Conservation (phyloP, 2,797 vertebrate species). For the Helostoma temminkii region DNA sequence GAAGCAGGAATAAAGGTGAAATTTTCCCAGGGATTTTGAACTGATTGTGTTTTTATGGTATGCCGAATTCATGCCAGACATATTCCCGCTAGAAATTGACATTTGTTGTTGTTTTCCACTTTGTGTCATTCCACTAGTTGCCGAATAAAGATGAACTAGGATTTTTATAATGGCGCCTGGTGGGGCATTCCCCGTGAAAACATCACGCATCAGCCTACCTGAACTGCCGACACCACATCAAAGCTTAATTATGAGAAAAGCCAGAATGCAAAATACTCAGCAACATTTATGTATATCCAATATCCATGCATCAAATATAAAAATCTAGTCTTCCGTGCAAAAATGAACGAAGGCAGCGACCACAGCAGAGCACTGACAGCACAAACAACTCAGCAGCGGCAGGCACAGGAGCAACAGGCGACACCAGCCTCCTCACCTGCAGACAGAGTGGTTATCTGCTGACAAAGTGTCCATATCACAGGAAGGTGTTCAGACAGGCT, state of each 20-base stretch:
- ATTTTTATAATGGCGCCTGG: slow-evolving; percentile 45
- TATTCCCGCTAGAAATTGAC: rapidly evolving
- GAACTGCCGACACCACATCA: slow-evolving; percentile 28
- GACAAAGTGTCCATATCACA: slow-evolving; percentile 1
- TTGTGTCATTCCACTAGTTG: not conserved
- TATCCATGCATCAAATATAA: rapidly evolving
- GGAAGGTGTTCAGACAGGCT: not conserved
- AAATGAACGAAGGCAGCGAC: not conserved
- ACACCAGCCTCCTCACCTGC: slow-evolving; percentile 70
- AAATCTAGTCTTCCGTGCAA: not conserved
- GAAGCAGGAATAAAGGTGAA: slow-evolving; percentile 37
- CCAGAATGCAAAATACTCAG: not conserved
- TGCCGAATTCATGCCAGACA: slow-evolving; percentile 7
- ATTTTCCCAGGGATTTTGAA: not conserved
- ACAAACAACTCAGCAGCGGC: slow-evolving; percentile 20
- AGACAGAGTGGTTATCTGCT: not conserved
- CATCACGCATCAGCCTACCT: slow-evolving; percentile 69
- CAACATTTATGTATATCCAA: not conserved
- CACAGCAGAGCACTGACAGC: slow-evolving; percentile 3
- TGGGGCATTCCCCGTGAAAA: slow-evolving; percentile 51
- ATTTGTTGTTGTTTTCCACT: rapidly evolving
- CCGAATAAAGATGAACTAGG: not conserved
- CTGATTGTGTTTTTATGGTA: rapidly evolving
- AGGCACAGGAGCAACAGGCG: slow-evolving; percentile 74
- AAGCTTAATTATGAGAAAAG: slow-evolving; percentile 5